A percentile compares a stretch with the other conserved stretches of the same genome.
phyloP scores from a whole-genome alignment of 2,113 vertebrate genomes.

The Eleginops maclovinus region DNA sequence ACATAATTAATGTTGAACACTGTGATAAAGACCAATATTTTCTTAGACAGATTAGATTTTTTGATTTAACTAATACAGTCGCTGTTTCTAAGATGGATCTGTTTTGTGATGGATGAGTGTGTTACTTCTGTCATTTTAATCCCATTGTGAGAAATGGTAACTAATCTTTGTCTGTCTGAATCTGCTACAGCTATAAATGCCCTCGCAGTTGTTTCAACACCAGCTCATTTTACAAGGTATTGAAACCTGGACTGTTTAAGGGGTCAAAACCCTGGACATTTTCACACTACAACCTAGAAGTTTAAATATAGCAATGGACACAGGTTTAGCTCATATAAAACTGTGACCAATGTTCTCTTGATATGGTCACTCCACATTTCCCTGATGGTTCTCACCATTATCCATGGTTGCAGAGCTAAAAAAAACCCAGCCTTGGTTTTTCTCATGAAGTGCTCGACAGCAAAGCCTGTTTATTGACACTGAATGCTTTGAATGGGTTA shows the following conservation, averaged over 20 bases:
- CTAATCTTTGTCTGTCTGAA: slow-evolving; percentile 14
- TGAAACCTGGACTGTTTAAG: not conserved
- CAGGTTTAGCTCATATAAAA: not conserved
- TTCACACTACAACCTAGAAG: not conserved
- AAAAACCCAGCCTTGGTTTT: not conserved
- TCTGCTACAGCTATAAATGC: not conserved
- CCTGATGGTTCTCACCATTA: not conserved
- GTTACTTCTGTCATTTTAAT: slow-evolving; percentile 12
- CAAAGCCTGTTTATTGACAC: not conserved
- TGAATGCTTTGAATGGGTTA: too few relatives aligned
- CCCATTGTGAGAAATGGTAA: not conserved
- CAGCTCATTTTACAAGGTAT: not conserved
- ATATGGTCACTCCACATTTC: not conserved
- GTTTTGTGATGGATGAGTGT: slow-evolving; percentile 5
- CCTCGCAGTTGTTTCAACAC: not conserved
- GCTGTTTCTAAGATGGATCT: not conserved
- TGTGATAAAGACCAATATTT: not conserved
- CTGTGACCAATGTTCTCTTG: not conserved
- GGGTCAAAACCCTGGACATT: not conserved
- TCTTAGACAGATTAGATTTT: not conserved
- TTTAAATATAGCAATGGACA: not conserved
- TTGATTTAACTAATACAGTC: not conserved
- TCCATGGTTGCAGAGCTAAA: not conserved
- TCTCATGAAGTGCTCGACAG: not conserved
- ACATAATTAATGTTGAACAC: not conserved